Percentiles rank a stretch among this genome's conserved stretches.
phyloP scores from a whole-genome alignment of 2,113 vertebrate species.

The Aix galericulata region DNA sequence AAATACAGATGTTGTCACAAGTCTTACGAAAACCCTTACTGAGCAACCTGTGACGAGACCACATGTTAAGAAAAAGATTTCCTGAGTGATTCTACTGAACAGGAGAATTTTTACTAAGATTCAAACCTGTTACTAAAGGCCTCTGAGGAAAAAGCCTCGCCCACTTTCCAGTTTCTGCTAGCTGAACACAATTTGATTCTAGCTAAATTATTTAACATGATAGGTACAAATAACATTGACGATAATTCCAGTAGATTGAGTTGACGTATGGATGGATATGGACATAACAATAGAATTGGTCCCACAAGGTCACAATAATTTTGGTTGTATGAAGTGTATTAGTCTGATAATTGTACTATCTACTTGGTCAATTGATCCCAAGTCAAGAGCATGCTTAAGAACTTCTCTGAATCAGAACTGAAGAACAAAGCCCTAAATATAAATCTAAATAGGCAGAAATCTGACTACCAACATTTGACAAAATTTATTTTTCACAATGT shows the following conservation, averaged over 20 bases:
- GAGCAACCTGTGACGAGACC: not conserved
- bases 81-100: not conserved
- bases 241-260: not conserved
- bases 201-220: not conserved
- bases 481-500: not conserved
- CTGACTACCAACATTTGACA: not conserved
- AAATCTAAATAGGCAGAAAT: not conserved
- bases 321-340: not conserved
- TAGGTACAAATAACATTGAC: not conserved
- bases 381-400: not conserved
- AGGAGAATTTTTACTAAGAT: slow-evolving; percentile 15
- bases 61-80: not conserved
- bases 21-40: not conserved
- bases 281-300: not conserved
- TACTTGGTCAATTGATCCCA: not conserved
- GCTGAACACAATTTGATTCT: not conserved
- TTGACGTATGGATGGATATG: not conserved
- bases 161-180: not conserved
- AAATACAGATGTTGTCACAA: not conserved
- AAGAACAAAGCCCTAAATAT: not conserved
- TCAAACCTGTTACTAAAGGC: not conserved
- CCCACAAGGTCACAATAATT: not conserved
- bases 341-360: not conserved
- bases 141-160: not conserved
- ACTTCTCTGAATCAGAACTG: not conserved